Base-by-base conservation (phyloP, 2,113 vertebrate genomes). In the Ctenomys sociabilis region DNA sequence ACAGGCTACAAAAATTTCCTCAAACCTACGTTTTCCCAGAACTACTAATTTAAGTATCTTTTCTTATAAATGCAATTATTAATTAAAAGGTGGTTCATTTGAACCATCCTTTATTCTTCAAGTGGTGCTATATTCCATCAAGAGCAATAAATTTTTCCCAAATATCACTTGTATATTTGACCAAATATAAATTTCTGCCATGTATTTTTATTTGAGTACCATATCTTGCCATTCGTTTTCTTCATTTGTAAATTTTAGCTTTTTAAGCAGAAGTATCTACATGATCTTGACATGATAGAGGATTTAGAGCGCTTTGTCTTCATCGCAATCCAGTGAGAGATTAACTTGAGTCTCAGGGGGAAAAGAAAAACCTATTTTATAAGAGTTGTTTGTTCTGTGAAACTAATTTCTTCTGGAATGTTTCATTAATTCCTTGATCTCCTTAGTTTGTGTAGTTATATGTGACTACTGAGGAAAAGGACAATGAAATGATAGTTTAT, bases 121-220 rank as follows among this genome's bases (percentile, higher is more conserved):
- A 97, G 90, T 98, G 98, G 98, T 98, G 98, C 98, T 98, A 82
- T 97, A 85, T 91, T 98, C 97, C 94, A 95, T 97, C 95, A 96
- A 95, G 80, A 97, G 96, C 98, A 98, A 94, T 98, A 97, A 97
- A 66, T 63, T 85, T 97, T 68, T 77, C 96, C 91, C 22, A 63
- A 81, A 94, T 86, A 54, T 93, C 94, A 93, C 78, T 95, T 77
- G 0, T 89, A 54, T 95, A 90, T 95, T 97, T 88, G 92, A 91
- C 85, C 16, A 32, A 96, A 91, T 22, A 0, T 66, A 83, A 96
- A 90, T 89, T 97, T 93, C 93, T 89, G 64, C 85, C 54, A 7
- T 92, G 91, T 94, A 54, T 1, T 87, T 91, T 81, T 91, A 49
- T 75, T 81, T 84, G 93, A 93, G 89, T 90, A 96, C 86, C 85